Conservation (phyloP, 2,797 vertebrate genomes). For the Lagorchestes hirsutus region DNA sequence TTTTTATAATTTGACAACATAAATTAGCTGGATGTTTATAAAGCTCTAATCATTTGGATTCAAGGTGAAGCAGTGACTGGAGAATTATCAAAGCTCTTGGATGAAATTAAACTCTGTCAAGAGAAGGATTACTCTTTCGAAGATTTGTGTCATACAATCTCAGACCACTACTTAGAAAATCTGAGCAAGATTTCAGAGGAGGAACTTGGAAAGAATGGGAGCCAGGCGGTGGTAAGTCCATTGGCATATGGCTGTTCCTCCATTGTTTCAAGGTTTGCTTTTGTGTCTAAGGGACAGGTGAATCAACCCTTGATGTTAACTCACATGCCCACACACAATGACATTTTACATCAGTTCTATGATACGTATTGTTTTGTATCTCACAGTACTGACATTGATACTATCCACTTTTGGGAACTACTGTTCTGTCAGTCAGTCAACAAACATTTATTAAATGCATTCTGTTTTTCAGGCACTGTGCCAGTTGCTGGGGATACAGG, state of each 20-base stretch:
- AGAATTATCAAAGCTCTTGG: slow-evolving; percentile 95
- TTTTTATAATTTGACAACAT: slow-evolving; percentile 62
- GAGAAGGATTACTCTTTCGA: slow-evolving; percentile 98
- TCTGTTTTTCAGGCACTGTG: not conserved
- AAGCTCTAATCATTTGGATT: slow-evolving; percentile 76
- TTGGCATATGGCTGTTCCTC: slow-evolving; percentile 56
- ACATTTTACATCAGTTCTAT: not conserved
- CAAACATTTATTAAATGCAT: not conserved
- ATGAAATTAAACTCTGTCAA: slow-evolving; percentile 96
- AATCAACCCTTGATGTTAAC: not conserved
- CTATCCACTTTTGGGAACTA: not conserved
- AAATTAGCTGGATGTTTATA: slow-evolving; percentile 64
- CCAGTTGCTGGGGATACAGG: not conserved
- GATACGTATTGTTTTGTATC: not conserved
- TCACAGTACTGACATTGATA: not conserved
- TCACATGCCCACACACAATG: not conserved
- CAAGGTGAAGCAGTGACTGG: slow-evolving; percentile 95
- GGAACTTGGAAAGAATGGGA: slow-evolving; percentile 91
- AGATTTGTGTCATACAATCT: slow-evolving; percentile 96
- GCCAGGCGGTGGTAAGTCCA: slow-evolving; percentile 91
- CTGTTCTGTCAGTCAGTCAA: not conserved
- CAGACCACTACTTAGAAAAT: slow-evolving; percentile 95
- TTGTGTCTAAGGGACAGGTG: not conserved
- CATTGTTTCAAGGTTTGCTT: slow-evolving; percentile 48
- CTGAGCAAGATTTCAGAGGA: slow-evolving; percentile 93